Conservation (phyloP, 2,888 invertebrate genomes). For the Drosophila neotestacea region DNA sequence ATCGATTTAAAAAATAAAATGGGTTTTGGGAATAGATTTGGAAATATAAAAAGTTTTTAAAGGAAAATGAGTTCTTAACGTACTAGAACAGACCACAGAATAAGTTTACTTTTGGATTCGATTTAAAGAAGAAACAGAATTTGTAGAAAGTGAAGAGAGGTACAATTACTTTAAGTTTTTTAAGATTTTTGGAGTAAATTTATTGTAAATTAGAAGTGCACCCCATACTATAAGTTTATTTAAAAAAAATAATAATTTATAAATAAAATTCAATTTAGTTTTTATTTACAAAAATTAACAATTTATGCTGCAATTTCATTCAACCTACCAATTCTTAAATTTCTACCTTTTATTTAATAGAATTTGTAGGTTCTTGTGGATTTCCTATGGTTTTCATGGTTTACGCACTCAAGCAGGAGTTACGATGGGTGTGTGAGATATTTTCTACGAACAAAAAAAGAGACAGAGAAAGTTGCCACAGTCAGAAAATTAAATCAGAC, state of each 20-base stretch:
- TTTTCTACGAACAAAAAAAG: neutral
- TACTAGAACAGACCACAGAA: neutral
- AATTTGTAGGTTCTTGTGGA: conserved; percentile 3
- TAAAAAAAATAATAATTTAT: too few species aligned
- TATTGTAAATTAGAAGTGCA: too few species aligned
- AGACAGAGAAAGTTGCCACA: conserved; percentile 15
- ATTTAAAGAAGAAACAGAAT: neutral
- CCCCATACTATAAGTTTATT: too few species aligned
- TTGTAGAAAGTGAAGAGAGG: neutral
- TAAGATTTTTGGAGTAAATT: too few species aligned
- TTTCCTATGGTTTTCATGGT: conserved; percentile 21
- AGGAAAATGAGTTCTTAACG: neutral
- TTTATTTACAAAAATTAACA: too few species aligned
- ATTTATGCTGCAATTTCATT: neutral
- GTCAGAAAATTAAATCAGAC: conserved; percentile 64
- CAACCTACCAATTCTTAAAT: neutral
- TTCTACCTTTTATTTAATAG: neutral
- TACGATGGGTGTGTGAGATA: conserved; percentile 7
- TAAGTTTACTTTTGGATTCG: neutral
- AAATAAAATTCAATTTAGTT: too few species aligned
- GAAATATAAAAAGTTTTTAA: neutral
- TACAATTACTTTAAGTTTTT: too few species aligned
- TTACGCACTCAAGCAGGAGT: conserved; percentile 13
- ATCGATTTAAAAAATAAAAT: neutral
- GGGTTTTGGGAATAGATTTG: neutral